These are phyloP conservation scores for Tauraco erythrolophus DNA, from an alignment of 2,113 vertebrate genomes.

Conservation along the genomic window DNA sequence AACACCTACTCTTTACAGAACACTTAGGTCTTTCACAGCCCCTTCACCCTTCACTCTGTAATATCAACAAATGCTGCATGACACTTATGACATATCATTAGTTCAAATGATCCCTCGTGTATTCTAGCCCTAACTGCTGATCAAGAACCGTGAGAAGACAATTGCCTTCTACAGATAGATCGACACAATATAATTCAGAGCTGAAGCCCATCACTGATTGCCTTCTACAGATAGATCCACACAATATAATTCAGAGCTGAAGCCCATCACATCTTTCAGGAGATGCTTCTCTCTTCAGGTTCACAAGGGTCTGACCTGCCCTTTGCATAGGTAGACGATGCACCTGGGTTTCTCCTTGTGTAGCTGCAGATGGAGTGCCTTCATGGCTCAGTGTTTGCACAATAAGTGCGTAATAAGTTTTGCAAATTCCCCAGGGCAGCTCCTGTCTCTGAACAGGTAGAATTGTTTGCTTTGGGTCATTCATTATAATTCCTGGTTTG, in stretches of 20 bases:
- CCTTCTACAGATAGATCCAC: not conserved
- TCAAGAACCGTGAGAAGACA: not conserved
- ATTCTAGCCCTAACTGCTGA: not conserved
- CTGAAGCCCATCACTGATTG: not conserved
- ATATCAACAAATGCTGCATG: not conserved
- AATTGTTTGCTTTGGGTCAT: not conserved
- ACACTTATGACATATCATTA: not conserved
- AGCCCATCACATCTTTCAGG: not conserved
- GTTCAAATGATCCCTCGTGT: not conserved
- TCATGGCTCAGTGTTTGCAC: not conserved
- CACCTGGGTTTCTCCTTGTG: not conserved
- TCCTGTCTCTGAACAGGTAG: not conserved
- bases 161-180: not conserved
- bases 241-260: not conserved
- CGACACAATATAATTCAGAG: not conserved
- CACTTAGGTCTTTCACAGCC: not conserved
- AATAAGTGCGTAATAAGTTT: not conserved
- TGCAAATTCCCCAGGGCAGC: not conserved
- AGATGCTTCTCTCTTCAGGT: not conserved
- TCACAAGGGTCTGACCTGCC: not conserved
- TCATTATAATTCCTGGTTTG: not conserved
- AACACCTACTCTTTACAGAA: not conserved
- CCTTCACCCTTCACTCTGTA: not conserved
- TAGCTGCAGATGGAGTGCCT: not conserved
- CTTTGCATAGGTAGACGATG: fast-evolving